Evolutionary conservation across 1,140 invertebrate genomes (phyloP).

Genomic region (Holcopasites calliopsidis): DNA sequence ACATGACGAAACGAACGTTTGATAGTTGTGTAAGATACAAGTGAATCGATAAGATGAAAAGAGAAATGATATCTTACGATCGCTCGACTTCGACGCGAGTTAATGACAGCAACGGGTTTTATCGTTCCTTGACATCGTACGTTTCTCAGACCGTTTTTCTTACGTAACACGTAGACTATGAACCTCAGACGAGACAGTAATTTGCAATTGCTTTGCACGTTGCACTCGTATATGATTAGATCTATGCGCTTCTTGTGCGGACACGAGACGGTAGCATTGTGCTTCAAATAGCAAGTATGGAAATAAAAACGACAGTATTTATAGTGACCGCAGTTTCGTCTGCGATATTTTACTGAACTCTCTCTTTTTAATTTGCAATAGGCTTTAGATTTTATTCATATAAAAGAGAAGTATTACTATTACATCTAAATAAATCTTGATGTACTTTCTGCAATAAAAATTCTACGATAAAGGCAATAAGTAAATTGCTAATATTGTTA

Average conservation of each 20-base stretch:
- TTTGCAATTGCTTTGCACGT: conserved; percentile 60
- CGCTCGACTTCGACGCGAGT: background rate
- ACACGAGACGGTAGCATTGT: background rate
- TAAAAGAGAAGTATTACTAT: too few relatives aligned
- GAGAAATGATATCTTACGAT: background rate
- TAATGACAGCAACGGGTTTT: background rate
- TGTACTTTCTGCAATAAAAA: too few relatives aligned
- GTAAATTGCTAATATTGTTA: too few relatives aligned
- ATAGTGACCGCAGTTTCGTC: too few relatives aligned
- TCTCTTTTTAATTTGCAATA: too few relatives aligned
- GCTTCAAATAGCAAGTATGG: too few relatives aligned
- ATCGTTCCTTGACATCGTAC: conserved; percentile 16
- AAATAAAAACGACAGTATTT: background rate
- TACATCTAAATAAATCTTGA: too few relatives aligned
- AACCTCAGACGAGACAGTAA: conserved; percentile 59
- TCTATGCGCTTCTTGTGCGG: background rate
- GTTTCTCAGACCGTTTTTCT: conserved; percentile 57
- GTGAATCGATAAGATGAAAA: background rate
- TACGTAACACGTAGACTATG: conserved; percentile 69
- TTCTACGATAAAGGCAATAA: too few relatives aligned
- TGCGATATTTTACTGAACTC: too few relatives aligned
- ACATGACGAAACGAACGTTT: too few relatives aligned
- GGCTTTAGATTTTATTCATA: too few relatives aligned
- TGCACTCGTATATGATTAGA: background rate
- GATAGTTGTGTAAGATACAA: background rate